A percentile compares a stretch with the other conserved stretches of the same genome.
Conservation (phyloP, 2,888 invertebrate genomes). For the Tetragonisca angustula region DNA sequence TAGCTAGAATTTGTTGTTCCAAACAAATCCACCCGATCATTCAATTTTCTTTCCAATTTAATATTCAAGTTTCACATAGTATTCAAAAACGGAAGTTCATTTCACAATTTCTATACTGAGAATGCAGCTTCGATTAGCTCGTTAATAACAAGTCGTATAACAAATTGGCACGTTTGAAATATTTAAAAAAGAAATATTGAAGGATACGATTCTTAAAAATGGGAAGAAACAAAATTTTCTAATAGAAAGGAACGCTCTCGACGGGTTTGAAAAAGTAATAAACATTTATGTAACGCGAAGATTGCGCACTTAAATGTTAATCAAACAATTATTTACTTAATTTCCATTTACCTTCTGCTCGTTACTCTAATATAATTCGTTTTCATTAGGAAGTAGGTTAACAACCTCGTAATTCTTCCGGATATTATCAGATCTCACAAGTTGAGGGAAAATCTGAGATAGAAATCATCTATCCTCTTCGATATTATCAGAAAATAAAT, state of each 20-base stretch:
- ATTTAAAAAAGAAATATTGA: not conserved
- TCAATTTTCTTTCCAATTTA: not conserved
- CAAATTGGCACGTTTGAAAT: fast-evolving
- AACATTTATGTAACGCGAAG: not conserved
- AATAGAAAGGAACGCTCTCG: not conserved
- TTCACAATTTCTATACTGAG: not conserved
- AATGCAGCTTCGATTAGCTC: not conserved
- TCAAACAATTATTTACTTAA: not conserved
- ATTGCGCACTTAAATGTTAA: not conserved
- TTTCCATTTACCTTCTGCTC: not conserved
- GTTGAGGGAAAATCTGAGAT: not conserved
- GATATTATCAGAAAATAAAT: not conserved
- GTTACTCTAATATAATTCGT: not conserved
- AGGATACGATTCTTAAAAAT: not conserved
- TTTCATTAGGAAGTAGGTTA: not conserved
- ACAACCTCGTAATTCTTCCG: not conserved
- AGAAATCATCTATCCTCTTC: no score
- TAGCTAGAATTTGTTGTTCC: not conserved
- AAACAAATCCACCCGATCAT: not conserved
- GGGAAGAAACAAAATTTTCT: not conserved
- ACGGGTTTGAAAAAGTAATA: not conserved
- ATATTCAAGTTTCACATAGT: not conserved
- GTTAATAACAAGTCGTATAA: not conserved
- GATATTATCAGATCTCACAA: not conserved
- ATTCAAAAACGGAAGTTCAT: not conserved